These are phyloP conservation scores for Watsonalla cultraria DNA, from an alignment of 2,888 invertebrate genomes.

Conservation along the genomic window DNA sequence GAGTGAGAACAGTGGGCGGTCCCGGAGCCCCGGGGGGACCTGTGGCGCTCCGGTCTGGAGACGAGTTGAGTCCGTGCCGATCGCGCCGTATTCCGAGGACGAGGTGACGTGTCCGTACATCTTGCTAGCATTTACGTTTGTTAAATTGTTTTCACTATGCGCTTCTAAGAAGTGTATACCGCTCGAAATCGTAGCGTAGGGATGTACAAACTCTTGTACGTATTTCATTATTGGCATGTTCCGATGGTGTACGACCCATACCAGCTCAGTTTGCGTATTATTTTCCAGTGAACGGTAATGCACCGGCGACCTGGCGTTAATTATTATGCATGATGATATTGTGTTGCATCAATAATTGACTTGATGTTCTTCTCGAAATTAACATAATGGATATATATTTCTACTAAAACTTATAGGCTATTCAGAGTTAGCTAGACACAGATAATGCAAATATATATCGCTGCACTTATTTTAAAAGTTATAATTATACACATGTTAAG, in stretches of 20 bases:
- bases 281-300: slow-evolving; percentile 16
- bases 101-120: slow-evolving; percentile 9
- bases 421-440: not conserved
- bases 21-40: not conserved
- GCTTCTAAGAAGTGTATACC: slow-evolving; percentile 62
- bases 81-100: not conserved
- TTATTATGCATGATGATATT: not conserved
- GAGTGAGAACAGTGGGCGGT: not conserved
- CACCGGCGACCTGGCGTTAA: not conserved
- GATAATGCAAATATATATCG: not conserved
- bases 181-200: slow-evolving; percentile 34
- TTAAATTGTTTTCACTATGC: slow-evolving; percentile 21
- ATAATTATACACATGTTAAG: not conserved
- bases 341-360: not conserved
- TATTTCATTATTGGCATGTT: slow-evolving; percentile 15
- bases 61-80: not conserved
- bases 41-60: not conserved
- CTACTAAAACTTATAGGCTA: no score
- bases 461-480: not conserved
- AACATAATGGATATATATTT: not conserved
- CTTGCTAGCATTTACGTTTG: slow-evolving; percentile 33
- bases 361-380: not conserved
- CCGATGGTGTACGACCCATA: not conserved
- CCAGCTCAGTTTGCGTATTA: not conserved
- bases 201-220: slow-evolving; percentile 40